phyloP scores from a whole-genome alignment of 2,797 vertebrate genomes.

The Orestias chungarensis region DNA sequence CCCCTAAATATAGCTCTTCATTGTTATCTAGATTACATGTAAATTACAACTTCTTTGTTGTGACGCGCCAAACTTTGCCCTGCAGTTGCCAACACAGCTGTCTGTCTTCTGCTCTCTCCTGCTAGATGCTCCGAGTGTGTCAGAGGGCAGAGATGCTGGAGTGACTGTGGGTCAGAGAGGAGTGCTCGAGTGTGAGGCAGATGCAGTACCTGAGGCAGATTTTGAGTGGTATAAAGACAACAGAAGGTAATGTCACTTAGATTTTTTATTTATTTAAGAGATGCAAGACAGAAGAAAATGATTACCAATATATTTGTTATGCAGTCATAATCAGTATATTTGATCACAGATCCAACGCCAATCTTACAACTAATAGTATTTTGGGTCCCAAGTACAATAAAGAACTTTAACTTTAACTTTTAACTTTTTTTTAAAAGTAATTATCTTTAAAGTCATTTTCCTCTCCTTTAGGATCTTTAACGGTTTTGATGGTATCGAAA shows the following conservation, averaged over 20 bases:
- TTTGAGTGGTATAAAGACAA: slow-evolving; percentile 99
- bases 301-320: background rate
- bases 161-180: slow-evolving; percentile 91
- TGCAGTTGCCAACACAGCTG: slow-evolving; percentile 17
- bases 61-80: slow-evolving; percentile 7
- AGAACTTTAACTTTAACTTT: background rate
- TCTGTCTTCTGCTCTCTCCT: slow-evolving; percentile 32
- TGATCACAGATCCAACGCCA: background rate
- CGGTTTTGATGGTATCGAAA: slow-evolving; percentile 86
- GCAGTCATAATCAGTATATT: background rate
- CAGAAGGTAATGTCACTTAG: slow-evolving; percentile 82
- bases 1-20: background rate
- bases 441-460: background rate
- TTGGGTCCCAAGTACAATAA: background rate
- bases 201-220: slow-evolving; percentile 89
- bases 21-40: background rate
- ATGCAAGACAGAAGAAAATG: background rate
- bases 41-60: background rate
- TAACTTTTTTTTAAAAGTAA: background rate
- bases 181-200: slow-evolving; percentile 91
- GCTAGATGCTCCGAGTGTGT: slow-evolving; percentile 90
- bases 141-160: slow-evolving; percentile 90
- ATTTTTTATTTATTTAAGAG: slow-evolving; percentile 9
- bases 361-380: background rate
- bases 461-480: slow-evolving; percentile 74